Evolutionary conservation across 2,797 vertebrate species (phyloP).

Genomic region (Oreochromis grahami): DNA sequence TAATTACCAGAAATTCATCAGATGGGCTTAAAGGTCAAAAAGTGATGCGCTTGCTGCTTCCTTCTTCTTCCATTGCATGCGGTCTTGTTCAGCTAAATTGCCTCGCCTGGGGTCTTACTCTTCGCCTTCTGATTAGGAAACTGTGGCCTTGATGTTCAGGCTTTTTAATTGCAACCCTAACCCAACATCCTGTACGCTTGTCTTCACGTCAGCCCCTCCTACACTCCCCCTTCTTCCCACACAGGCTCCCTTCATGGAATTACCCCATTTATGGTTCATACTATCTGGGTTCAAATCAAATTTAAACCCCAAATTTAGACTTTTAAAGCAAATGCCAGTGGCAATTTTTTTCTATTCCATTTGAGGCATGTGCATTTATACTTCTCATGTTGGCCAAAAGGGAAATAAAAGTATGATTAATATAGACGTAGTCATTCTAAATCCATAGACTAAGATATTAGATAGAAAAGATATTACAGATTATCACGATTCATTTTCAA

Average conservation of each 20-base stretch:
- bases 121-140: conserved; percentile 78
- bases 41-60: conserved; percentile 78
- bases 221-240: conserved; percentile 21
- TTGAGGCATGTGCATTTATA: conserved; percentile 32
- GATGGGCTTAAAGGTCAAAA: conserved; percentile 87
- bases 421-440: conserved; percentile 21
- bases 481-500: neutral
- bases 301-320: conserved; percentile 66
- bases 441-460: neutral
- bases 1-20: conserved; percentile 89
- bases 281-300: conserved; percentile 73
- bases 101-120: conserved; percentile 80
- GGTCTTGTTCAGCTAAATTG: conserved; percentile 82
- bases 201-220: conserved; percentile 32
- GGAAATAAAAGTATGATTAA: neutral
- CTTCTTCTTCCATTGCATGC: conserved; percentile 67
- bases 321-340: conserved; percentile 44
- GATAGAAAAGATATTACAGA: neutral
- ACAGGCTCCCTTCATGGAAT: conserved; percentile 56
- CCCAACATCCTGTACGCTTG: conserved; percentile 62
- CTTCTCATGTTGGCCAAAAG: neutral
- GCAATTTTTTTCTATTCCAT: conserved; percentile 43
- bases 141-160: conserved; percentile 77
- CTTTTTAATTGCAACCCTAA: conserved; percentile 77
- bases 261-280: conserved; percentile 50